Evolutionary conservation across 1,140 invertebrate genomes (phyloP), one percentile per base, ranked within the genome.

Genomic region (Schmidtea mediterranea): DNA sequence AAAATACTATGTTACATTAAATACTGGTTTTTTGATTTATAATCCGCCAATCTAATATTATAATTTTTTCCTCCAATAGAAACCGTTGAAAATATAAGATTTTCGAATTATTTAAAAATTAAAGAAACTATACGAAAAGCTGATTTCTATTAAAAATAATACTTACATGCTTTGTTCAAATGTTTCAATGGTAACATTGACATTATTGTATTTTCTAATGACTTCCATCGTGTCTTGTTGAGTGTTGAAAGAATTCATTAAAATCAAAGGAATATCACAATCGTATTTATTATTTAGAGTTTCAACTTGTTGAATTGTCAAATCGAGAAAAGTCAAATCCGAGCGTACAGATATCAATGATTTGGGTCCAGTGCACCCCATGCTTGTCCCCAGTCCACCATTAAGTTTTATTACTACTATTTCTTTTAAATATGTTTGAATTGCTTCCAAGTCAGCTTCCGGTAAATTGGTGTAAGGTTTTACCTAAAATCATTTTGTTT

Each of bases 161-260:
- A 32, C 10, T 32, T 32, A 32, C 26, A 32, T 82, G 55, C 82
- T 89, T 69, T 98, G 92, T 63, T 86, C 84, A 68, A 98, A 98
- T 0, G 84, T 89, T 63, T 82, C 76, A 49, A 97, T 90, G 62
- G 81, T 77, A 51, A 94, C 76, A 62, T 86, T 76, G 52, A 95
- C 75, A 26, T 86, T 84, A 59, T 79, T 77, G 66, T 98, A 98
- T 63, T 97, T 97, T 50, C 80, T 73, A 49, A 98, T 63, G 21
- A 76, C 76, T 68, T 84, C 87, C 62, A 84, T 76, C 0, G 90
- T 98, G 57, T 98, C 92, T 56, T 84, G 84, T 59, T 97, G 82
- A 0, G 92, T 98, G 62, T 98, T 97, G 67, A 98, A 98, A 0
- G 89, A 97, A 66, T 98, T 90, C 92, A 98, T 98, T 43, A 98